A percentile compares a stretch with the other conserved stretches of the same genome.
Conservation (phyloP, 2,888 invertebrate genomes). For the Cenopis cana region DNA sequence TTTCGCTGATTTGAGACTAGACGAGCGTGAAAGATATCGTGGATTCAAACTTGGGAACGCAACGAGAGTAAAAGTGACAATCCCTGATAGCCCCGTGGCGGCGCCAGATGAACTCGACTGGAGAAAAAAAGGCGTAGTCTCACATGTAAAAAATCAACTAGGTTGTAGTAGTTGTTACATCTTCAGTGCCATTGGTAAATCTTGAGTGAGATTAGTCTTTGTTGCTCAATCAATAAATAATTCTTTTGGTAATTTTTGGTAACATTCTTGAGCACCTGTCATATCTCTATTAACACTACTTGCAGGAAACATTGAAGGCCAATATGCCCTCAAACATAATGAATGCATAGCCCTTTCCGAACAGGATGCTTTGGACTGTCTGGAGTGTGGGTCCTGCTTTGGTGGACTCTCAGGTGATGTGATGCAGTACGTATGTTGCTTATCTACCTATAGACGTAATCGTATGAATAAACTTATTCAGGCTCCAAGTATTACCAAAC, state of each 20-base stretch:
- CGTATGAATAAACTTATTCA: no score
- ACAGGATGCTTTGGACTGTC: slow-evolving; percentile 50
- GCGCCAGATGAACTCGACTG: neutral
- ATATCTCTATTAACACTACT: no score
- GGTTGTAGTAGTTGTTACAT: slow-evolving; percentile 93
- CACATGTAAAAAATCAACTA: slow-evolving; percentile 89
- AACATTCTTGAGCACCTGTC: no score
- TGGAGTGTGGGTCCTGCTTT: neutral
- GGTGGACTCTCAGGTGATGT: slow-evolving; percentile 26
- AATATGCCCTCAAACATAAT: slow-evolving; percentile 46
- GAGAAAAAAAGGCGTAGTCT: neutral
- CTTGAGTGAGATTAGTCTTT: no score
- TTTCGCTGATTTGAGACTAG: slow-evolving; percentile 15
- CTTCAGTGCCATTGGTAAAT: slow-evolving; percentile 46
- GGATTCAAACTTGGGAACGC: neutral
- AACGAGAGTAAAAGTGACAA: neutral
- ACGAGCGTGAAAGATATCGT: neutral
- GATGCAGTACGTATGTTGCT: slow-evolving; percentile 38
- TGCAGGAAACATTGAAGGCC: slow-evolving; percentile 49
- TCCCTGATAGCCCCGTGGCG: neutral
- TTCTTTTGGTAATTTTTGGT: no score
- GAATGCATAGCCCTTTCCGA: slow-evolving; percentile 47
- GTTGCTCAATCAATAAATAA: neutral
- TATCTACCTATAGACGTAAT: no score
- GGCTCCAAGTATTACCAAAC: no score